Evolutionary conservation across 2,797 vertebrate genomes (phyloP).

Genomic region (Pempheris klunzingeri): DNA sequence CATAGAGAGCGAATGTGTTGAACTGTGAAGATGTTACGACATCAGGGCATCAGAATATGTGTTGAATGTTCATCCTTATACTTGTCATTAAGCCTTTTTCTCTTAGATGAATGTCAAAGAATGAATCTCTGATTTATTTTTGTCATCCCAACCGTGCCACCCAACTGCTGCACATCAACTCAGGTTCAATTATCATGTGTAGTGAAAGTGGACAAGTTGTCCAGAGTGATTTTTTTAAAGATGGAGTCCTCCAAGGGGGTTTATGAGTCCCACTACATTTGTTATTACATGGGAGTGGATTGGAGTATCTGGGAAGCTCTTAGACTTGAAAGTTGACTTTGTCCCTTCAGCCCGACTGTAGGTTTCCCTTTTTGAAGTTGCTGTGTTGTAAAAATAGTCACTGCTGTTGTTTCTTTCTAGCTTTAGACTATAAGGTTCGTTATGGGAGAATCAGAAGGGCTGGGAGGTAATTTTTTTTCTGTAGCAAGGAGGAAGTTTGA

Average conservation of each 20-base stretch:
- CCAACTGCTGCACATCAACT: constrained; percentile 72
- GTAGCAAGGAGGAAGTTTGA: constrained; percentile 61
- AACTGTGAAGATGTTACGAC: constrained; percentile 21
- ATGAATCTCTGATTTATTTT: constrained; percentile 47
- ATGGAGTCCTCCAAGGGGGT: constrained; percentile 17
- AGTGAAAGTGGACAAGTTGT: constrained; percentile 6
- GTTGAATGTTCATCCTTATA: constrained; percentile 70
- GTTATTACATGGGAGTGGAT: constrained; percentile 20
- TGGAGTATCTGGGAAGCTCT: constrained; percentile 26
- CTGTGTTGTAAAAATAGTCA: constrained; percentile 58
- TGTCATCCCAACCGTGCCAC: constrained; percentile 66
- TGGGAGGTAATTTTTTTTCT: constrained; percentile 32
- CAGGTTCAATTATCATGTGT: constrained; percentile 66
- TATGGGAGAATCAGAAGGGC: constrained; percentile 21
- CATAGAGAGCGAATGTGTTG: constrained; percentile 33
- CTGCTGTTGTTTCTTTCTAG: constrained; percentile 51
- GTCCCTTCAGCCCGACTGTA: constrained; percentile 39
- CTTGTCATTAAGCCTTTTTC: constrained; percentile 66
- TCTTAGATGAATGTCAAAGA: constrained; percentile 75
- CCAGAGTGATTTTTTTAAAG: constrained; percentile 37
- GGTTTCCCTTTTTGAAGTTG: constrained; percentile 50
- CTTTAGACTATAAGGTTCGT: constrained; percentile 14
- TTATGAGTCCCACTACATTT: constrained; percentile 43
- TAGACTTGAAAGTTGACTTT: constrained; percentile 39
- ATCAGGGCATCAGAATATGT: constrained; percentile 22